Conservation (phyloP, 2,888 invertebrate genomes). For the Piscicola geometra region DNA sequence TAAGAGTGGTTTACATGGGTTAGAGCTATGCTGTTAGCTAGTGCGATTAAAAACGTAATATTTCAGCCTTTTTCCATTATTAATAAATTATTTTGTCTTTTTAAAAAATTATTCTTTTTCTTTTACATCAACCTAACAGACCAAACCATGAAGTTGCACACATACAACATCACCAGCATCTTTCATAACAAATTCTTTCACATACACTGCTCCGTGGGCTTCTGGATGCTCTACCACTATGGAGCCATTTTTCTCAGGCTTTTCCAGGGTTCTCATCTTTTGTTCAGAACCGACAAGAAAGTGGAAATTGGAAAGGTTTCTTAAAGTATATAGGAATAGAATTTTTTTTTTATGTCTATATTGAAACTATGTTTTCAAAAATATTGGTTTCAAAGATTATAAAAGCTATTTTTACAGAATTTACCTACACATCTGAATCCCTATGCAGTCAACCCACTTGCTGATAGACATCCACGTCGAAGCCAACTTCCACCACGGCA, state of each 20-base stretch:
- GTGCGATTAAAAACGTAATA: no score
- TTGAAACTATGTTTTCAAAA: no score
- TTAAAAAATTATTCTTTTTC: no score
- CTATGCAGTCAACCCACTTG: neutral
- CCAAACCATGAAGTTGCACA: no score
- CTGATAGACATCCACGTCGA: neutral
- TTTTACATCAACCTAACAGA: neutral
- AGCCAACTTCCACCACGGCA: neutral
- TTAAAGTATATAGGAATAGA: no score
- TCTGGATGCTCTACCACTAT: neutral
- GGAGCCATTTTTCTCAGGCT: neutral
- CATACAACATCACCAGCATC: neutral
- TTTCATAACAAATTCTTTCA: neutral
- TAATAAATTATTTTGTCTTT: no score
- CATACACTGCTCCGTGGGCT: neutral
- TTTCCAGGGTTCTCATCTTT: neutral
- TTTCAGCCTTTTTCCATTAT: no score
- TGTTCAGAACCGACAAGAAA: neutral
- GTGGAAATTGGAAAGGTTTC: neutral
- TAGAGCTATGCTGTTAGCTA: no score
- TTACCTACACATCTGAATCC: no score
- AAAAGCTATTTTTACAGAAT: no score
- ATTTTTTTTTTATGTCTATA: no score
- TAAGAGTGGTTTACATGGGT: neutral
- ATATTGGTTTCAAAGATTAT: no score